These are phyloP conservation scores for Leucophenga montana DNA, from an alignment of 2,888 invertebrate genomes.

Conservation along the genomic window DNA sequence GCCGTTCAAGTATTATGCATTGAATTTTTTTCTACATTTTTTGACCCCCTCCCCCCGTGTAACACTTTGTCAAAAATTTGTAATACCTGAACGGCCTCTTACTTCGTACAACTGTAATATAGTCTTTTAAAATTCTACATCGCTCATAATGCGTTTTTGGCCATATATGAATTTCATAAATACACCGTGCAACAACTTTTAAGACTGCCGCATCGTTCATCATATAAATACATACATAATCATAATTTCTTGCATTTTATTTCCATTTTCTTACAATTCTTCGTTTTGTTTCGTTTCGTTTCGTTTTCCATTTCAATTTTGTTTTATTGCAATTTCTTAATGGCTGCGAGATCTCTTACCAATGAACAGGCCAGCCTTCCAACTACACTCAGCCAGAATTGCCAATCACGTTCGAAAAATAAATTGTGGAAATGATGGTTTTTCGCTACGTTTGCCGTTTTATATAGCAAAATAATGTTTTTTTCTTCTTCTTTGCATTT, in stretches of 20 bases:
- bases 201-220: slow-evolving; percentile 41
- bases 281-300: slow-evolving; percentile 38
- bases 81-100: too few species aligned
- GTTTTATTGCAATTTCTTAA: slow-evolving; percentile 65
- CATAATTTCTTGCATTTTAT: slow-evolving; percentile 70
- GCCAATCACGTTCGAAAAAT: slow-evolving; percentile 72
- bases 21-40: too few species aligned
- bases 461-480: slow-evolving; percentile 33
- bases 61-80: too few species aligned
- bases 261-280: slow-evolving; percentile 57
- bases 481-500: not conserved
- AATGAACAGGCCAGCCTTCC: too few species aligned
- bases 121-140: too few species aligned
- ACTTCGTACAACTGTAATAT: too few species aligned
- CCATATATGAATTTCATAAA: too few species aligned
- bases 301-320: slow-evolving; percentile 60
- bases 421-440: slow-evolving; percentile 73
- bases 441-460: slow-evolving; percentile 54
- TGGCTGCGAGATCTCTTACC: slow-evolving; percentile 48
- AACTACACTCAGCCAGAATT: slow-evolving; percentile 41
- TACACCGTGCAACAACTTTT: not conserved
- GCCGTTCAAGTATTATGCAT: too few species aligned
- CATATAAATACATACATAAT: slow-evolving; percentile 61
- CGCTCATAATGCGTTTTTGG: too few species aligned
- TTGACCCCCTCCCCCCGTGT: too few species aligned